A percentile compares a stretch with the other conserved stretches of the same genome.
phyloP scores from a whole-genome alignment of 2,888 invertebrate genomes.

The Nomada hirtipes region DNA sequence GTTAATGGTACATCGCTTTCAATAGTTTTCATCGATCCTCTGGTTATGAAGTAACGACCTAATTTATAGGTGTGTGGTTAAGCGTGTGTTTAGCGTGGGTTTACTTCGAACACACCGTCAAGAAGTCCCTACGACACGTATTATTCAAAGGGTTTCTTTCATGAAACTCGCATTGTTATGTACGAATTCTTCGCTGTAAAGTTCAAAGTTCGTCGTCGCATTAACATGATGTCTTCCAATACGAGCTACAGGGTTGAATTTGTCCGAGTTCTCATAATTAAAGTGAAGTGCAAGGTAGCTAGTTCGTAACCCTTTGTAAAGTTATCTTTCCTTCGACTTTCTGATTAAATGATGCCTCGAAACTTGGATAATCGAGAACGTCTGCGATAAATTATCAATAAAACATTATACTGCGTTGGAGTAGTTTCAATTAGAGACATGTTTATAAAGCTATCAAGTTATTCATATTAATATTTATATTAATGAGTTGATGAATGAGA shows the following conservation, averaged over 20 bases:
- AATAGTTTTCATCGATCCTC: slow-evolving; percentile 45
- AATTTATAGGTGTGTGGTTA: slow-evolving; percentile 41
- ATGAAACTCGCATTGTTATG: slow-evolving; percentile 4
- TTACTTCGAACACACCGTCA: slow-evolving; percentile 3
- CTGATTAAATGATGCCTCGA: too few species aligned
- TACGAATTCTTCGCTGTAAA: slow-evolving; percentile 33
- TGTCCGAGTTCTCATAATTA: neutral
- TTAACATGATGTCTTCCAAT: neutral
- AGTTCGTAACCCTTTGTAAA: too few species aligned
- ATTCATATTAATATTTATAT: too few species aligned
- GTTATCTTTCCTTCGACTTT: too few species aligned
- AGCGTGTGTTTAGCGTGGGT: slow-evolving; percentile 8
- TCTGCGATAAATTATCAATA: too few species aligned
- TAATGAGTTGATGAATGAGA: too few species aligned
- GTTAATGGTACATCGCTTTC: slow-evolving; percentile 35
- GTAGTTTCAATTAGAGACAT: too few species aligned
- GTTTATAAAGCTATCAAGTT: too few species aligned
- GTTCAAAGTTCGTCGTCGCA: slow-evolving; percentile 56
- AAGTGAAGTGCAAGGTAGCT: neutral
- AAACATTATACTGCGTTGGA: too few species aligned
- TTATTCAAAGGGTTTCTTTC: slow-evolving; percentile 47
- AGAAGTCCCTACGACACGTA: slow-evolving; percentile 35
- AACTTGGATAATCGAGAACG: too few species aligned
- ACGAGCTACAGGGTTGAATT: neutral
- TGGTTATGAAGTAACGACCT: slow-evolving; percentile 58